Percentiles rank a stretch among this genome's conserved stretches.
Evolutionary conservation across 2,113 vertebrate species (phyloP).

Genomic region (Corythoichthys haematopterus): DNA sequence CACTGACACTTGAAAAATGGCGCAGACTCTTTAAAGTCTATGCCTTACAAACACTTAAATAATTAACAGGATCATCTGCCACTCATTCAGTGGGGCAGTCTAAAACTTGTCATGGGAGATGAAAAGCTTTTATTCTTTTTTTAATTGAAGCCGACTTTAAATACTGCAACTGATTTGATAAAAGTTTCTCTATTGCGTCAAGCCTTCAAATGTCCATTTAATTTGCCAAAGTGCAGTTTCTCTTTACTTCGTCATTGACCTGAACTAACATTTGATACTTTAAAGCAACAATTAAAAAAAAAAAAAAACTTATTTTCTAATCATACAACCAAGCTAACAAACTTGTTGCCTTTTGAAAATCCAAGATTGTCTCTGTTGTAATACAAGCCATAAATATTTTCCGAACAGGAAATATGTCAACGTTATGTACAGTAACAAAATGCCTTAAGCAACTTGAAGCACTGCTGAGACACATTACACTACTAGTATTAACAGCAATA

Average conservation of each 20-base stretch:
- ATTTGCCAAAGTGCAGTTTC: not conserved
- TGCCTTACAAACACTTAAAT: slow-evolving; percentile 60
- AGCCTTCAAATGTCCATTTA: not conserved
- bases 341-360: not conserved
- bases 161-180: slow-evolving; percentile 4
- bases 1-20: slow-evolving; percentile 49
- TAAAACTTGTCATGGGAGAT: slow-evolving; percentile 38
- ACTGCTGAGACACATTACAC: not conserved
- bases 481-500: not conserved
- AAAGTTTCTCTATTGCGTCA: not conserved
- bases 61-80: slow-evolving; percentile 62
- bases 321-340: not conserved
- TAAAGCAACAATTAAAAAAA: not conserved
- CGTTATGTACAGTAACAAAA: not conserved
- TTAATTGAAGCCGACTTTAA: slow-evolving; percentile 35
- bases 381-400: not conserved
- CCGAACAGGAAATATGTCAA: not conserved
- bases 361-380: too few relatives aligned
- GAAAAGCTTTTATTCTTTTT: slow-evolving; percentile 38
- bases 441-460: not conserved
- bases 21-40: slow-evolving; percentile 28
- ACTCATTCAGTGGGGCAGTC: slow-evolving; percentile 48
- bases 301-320: not conserved
- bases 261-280: not conserved
- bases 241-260: slow-evolving; percentile 1